phyloP scores from a whole-genome alignment of 2,113 vertebrate genomes.

The Oreotragus oreotragus region DNA sequence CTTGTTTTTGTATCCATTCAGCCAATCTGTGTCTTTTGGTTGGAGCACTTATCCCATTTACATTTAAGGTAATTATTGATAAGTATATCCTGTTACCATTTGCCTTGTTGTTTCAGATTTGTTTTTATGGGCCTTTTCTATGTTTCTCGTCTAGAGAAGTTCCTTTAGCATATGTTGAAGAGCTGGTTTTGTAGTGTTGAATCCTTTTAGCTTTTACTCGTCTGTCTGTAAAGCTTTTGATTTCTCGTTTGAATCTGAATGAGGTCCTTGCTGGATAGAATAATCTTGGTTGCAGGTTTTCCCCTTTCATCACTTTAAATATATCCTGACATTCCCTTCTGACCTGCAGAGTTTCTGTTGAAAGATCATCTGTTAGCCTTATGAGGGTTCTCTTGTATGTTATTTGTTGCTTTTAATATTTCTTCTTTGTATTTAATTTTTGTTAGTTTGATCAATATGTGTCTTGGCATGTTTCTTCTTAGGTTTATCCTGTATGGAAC shows the following conservation, averaged over 20 bases:
- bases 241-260: not conserved
- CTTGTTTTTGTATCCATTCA: not conserved
- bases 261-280: not conserved
- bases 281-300: not conserved
- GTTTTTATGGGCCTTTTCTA: not conserved
- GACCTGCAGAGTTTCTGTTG: not conserved
- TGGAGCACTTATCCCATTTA: not conserved
- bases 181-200: not conserved
- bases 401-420: not conserved
- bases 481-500: not conserved
- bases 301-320: not conserved
- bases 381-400: not conserved
- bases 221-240: not conserved
- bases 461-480: not conserved
- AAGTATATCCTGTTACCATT: not conserved
- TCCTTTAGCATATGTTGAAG: not conserved
- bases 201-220: not conserved
- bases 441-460: not conserved
- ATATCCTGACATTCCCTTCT: not conserved
- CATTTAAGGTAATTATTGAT: not conserved
- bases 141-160: not conserved
- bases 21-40: not conserved
- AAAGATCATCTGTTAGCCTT: not conserved
- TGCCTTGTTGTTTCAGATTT: not conserved
- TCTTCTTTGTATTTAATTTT: not conserved